phyloP scores from a whole-genome alignment of 2,888 invertebrate genomes.

The Agrenia bidenticulata region DNA sequence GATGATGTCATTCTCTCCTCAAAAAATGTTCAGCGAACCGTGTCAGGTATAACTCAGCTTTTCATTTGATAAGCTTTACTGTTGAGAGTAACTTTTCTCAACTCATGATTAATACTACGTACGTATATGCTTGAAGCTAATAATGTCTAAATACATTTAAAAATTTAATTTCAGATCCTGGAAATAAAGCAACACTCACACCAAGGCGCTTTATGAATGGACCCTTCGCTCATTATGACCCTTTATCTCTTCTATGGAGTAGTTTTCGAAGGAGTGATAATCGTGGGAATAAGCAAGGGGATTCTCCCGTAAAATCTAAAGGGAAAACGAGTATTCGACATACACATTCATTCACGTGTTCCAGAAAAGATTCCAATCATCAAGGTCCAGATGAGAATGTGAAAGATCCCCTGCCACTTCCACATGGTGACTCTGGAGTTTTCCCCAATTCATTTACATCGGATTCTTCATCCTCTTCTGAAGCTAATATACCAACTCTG shows the following conservation, averaged over 20 bases:
- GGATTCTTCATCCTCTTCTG: slow-evolving; percentile 52
- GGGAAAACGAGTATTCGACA: slow-evolving; percentile 54
- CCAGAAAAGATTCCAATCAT: slow-evolving; percentile 41
- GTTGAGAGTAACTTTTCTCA: no score
- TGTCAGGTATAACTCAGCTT: no score
- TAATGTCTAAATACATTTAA: no score
- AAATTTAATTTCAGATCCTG: no score
- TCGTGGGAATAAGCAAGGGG: slow-evolving; percentile 34
- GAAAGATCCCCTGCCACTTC: slow-evolving; percentile 45
- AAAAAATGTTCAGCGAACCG: slow-evolving; percentile 53
- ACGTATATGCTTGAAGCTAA: no score
- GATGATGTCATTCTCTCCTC: slow-evolving; percentile 29
- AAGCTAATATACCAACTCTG: slow-evolving; percentile 62
- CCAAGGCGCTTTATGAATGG: slow-evolving; percentile 49
- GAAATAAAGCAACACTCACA: slow-evolving; percentile 51
- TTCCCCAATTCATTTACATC: slow-evolving; percentile 53
- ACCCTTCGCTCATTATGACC: slow-evolving; percentile 52
- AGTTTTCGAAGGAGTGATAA: slow-evolving; percentile 51
- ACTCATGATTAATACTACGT: no score
- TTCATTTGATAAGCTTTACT: no score
- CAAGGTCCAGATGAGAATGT: slow-evolving; percentile 29
- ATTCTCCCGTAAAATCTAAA: slow-evolving; percentile 46
- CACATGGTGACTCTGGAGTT: slow-evolving; percentile 53
- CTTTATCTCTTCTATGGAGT: slow-evolving; percentile 52
- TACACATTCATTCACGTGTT: slow-evolving; percentile 55